Evolutionary conservation across 2,888 invertebrate species (phyloP).

Genomic region (Julus scanicus): DNA sequence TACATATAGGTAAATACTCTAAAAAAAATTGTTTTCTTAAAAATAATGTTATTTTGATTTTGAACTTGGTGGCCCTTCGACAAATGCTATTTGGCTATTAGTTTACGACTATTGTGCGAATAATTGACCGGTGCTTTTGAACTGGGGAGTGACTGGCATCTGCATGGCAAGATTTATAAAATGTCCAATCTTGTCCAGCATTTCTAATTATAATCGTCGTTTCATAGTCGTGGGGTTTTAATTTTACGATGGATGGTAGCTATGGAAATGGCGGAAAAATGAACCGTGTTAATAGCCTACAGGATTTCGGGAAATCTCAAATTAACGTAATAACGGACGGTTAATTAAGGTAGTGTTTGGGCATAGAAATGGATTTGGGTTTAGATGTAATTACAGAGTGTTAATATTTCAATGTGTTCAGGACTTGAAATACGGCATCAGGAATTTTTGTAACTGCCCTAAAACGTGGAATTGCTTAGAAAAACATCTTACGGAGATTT

Average conservation of each 20-base stretch:
- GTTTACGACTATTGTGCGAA: not conserved
- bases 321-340: conserved; percentile 1
- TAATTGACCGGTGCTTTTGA: not conserved
- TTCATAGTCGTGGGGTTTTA: not conserved
- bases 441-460: not conserved
- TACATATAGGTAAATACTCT: no score
- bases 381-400: not conserved
- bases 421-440: not conserved
- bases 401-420: not conserved
- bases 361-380: not conserved
- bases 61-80: not conserved
- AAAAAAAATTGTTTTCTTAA: no score
- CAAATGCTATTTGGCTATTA: not conserved
- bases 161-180: not conserved
- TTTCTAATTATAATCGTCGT: not conserved
- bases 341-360: not conserved
- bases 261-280: conserved; percentile 27
- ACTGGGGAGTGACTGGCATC: not conserved
- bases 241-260: not conserved
- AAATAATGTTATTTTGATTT: not conserved
- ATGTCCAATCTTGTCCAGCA: not conserved
- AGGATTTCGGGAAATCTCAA: not conserved
- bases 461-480: not conserved
- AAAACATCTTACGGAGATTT: no score
- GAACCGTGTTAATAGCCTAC: conserved; percentile 27